phyloP scores from a whole-genome alignment of 2,888 invertebrate species.

The Gymnocheta viridis region DNA sequence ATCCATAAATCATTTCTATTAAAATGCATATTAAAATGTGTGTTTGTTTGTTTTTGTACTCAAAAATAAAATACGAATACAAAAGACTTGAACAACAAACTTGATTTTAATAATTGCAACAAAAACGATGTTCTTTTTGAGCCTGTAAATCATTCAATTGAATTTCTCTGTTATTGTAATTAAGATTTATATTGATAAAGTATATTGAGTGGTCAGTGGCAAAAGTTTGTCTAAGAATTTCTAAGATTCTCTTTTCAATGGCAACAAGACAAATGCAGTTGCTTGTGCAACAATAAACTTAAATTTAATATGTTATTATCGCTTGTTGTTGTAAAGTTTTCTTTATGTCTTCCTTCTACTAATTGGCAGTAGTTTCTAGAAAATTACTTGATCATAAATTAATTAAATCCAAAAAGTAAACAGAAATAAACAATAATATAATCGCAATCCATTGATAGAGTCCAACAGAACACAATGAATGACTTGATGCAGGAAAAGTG shows the following conservation, averaged over 20 bases:
- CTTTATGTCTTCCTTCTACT: conserved; percentile 26
- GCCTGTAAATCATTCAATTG: neutral
- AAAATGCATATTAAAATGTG: neutral
- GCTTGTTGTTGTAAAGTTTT: neutral
- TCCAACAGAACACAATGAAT: neutral
- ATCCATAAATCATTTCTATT: conserved; percentile 37
- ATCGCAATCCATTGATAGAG: neutral
- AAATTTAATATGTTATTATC: conserved; percentile 25
- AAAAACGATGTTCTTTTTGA: neutral
- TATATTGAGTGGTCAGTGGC: neutral
- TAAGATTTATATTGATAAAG: conserved; percentile 28
- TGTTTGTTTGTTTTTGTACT: neutral
- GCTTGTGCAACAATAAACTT: neutral
- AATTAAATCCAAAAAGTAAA: conserved; percentile 42
- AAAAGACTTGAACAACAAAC: conserved; percentile 55
- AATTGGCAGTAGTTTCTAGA: conserved; percentile 16
- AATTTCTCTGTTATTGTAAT: conserved; percentile 22
- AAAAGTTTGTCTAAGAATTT: neutral
- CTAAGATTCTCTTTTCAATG: neutral
- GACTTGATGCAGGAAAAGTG: neutral
- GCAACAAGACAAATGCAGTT: neutral
- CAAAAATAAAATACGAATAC: neutral
- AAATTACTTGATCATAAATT: conserved; percentile 24
- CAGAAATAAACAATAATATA: conserved; percentile 2
- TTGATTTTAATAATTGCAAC: neutral